Conservation (phyloP, 2,113 vertebrate species). For the Marmota monax region DNA sequence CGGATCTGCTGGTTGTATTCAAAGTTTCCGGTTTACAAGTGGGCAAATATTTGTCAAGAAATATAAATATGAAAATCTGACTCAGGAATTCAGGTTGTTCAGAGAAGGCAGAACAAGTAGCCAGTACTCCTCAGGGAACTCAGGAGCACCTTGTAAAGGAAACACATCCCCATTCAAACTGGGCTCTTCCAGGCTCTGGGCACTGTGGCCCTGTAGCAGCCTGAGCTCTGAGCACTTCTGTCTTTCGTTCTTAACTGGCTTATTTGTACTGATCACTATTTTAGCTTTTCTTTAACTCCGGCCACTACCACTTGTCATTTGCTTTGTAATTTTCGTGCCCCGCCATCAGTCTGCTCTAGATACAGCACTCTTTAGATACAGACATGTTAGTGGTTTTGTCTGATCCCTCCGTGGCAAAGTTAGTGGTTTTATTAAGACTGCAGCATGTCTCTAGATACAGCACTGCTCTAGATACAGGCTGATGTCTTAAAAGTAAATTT, state of each 20-base stretch:
- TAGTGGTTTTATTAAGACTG: too few species aligned
- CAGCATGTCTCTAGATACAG: not conserved
- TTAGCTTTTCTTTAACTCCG: not conserved
- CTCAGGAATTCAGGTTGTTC: not conserved
- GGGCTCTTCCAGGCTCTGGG: rapidly evolving
- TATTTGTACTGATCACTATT: not conserved
- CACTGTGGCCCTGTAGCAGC: rapidly evolving
- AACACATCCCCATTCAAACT: not conserved
- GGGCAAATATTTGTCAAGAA: constrained; percentile 76
- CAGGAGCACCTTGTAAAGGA: not conserved
- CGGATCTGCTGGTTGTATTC: not conserved
- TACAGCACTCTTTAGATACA: too few species aligned
- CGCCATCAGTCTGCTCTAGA: not conserved
- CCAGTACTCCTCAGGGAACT: not conserved
- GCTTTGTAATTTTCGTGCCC: not conserved
- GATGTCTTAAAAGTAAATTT: not conserved
- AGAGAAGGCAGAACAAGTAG: not conserved
- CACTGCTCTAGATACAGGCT: not conserved
- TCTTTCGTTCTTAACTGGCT: not conserved
- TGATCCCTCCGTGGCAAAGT: too few species aligned
- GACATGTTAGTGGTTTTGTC: too few species aligned
- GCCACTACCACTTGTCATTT: not conserved
- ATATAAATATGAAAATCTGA: constrained; percentile 64
- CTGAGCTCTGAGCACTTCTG: rapidly evolving
- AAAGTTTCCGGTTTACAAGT: constrained; percentile 72